Percentiles rank a stretch among this genome's conserved stretches.
Evolutionary conservation across 2,113 vertebrate species (phyloP).

Genomic region (Hippocampus guttulatus): DNA sequence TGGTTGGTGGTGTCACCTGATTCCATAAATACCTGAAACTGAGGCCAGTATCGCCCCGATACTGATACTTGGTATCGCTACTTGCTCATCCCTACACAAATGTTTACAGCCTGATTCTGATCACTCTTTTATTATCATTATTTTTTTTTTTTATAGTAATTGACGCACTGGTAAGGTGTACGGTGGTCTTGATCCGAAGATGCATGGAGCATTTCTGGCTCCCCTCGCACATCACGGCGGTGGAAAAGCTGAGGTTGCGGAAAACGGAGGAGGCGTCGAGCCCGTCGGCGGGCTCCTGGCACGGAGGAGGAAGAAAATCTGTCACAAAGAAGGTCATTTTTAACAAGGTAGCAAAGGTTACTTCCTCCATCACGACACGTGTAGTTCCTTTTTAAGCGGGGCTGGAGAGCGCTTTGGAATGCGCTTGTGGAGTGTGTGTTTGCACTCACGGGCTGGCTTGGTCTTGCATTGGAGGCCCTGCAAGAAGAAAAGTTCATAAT

Average conservation of each 20-base stretch:
- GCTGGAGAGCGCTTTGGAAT: not conserved
- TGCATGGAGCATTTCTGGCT: conserved; percentile 71
- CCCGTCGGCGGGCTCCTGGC: conserved; percentile 48
- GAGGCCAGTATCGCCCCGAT: too few relatives aligned
- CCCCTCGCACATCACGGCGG: conserved; percentile 76
- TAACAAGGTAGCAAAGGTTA: not conserved
- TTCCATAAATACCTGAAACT: too few relatives aligned
- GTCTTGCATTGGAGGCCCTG: conserved; percentile 65
- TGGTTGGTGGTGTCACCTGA: too few relatives aligned
- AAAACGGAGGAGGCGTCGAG: conserved; percentile 56
- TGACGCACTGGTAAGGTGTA: conserved; percentile 73
- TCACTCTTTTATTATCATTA: too few relatives aligned
- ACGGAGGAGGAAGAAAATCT: conserved; percentile 59
- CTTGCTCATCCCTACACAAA: too few relatives aligned
- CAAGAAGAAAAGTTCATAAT: conserved; percentile 3
- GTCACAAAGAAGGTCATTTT: not conserved
- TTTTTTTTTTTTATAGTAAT: too few relatives aligned
- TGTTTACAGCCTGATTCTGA: too few relatives aligned
- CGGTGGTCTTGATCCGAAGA: conserved; percentile 64
- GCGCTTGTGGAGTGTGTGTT: not conserved
- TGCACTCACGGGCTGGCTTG: conserved; percentile 59
- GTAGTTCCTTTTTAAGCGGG: not conserved
- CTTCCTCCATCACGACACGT: not conserved
- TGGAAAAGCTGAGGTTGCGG: conserved; percentile 73
- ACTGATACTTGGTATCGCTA: too few relatives aligned